Base-by-base conservation (phyloP, 2,888 invertebrate species). In the Trypoxylon attenuatum region DNA sequence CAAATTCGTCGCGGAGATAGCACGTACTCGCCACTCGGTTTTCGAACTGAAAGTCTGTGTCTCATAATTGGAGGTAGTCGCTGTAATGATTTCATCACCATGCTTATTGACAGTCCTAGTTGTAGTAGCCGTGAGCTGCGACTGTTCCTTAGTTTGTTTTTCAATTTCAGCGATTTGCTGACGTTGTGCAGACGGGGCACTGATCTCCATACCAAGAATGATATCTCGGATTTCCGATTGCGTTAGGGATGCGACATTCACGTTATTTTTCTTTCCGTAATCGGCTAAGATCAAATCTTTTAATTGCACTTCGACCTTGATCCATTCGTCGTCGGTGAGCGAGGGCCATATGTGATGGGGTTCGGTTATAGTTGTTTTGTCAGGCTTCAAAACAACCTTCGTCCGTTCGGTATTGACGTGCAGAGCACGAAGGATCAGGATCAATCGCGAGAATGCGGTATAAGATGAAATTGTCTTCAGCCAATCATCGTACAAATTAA, bases 301-400 rank as follows among this genome's bases (percentile, higher is more conserved):
- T 18, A 99, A 90, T 82, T 98, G 97, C 22, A 99, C 96, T 88
- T 99, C 99, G 42, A 98, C 97, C 88, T 99, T 99, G 86, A 99
- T 98, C 99, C 99, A 99, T 88, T 99, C 99, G 81, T 99, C 99
- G 82, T 99, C 99, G 0, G 94, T 92, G 4, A 99, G 89, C 0
- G 98, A 96, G 0, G 99, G 99, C 99, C 99, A 99, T 88, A 99
- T 99, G 88, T 99, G 99, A 90, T 99, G 99, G 0, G 97, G 95
- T 87, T 99, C 99, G 0, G 99, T 99, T 49, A 99, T 94, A 0
- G 99, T 99, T 0, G 98, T 99, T 88, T 99, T 99, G 87, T 99
- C 99, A 0, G 99, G 99, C 87, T 99, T 99, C 55, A 99, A 89
- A 49, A 99, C 94, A 6, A 99, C 98, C 88, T 99, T 99, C 0